A percentile compares a stretch with the other conserved stretches of the same genome.
These are phyloP conservation scores for Daboia siamensis DNA, from an alignment of 2,113 vertebrate species.

Conservation along the genomic window DNA sequence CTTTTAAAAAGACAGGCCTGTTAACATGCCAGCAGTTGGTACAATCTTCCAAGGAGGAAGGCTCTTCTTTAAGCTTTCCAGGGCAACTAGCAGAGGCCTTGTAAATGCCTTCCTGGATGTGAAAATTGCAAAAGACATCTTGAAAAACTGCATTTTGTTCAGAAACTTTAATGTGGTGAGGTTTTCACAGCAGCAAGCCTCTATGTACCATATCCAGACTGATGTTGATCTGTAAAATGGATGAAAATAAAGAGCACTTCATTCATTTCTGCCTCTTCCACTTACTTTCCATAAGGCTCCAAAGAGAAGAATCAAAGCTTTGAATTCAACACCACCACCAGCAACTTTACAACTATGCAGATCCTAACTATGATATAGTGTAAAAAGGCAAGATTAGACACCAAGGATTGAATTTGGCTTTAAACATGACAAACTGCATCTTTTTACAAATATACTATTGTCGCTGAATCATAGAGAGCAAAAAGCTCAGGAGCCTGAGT, in stretches of 20 bases:
- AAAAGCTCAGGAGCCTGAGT: neutral
- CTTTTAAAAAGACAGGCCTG: slow-evolving; percentile 19
- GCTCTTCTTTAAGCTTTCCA: neutral
- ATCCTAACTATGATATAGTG: neutral
- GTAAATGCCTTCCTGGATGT: neutral
- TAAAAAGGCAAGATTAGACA: neutral
- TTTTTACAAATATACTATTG: neutral
- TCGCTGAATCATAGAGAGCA: neutral
- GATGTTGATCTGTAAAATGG: neutral
- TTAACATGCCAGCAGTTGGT: neutral
- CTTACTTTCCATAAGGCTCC: neutral
- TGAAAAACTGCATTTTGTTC: neutral
- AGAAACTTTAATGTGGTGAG: neutral
- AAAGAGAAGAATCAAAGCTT: neutral
- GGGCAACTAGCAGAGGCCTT: neutral
- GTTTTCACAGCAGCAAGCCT: neutral
- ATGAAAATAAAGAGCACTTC: neutral
- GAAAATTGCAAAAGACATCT: neutral
- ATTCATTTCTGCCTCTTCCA: neutral
- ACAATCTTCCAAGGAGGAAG: neutral
- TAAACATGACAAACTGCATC: neutral
- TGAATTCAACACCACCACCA: neutral
- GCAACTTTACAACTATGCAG: neutral
- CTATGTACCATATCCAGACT: neutral
- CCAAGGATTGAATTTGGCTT: neutral